phyloP scores from a whole-genome alignment of 1,140 invertebrate genomes.

The Neodiprion virginianus region DNA sequence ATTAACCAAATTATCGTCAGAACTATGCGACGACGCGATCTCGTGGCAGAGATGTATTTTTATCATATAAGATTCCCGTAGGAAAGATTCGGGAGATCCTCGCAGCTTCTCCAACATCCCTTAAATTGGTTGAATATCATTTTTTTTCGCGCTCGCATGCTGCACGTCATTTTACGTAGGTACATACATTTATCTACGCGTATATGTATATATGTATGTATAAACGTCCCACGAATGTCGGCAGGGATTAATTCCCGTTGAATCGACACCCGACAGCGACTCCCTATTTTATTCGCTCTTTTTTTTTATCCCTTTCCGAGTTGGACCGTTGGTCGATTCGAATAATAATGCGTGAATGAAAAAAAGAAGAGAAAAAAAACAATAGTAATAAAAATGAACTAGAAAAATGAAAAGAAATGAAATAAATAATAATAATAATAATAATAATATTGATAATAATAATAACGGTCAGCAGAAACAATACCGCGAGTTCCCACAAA shows the following conservation, averaged over 20 bases:
- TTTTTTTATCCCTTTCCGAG: no score
- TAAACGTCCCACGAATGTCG: conserved; percentile 1
- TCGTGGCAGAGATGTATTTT: no score
- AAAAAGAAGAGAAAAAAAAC: conserved; percentile 37
- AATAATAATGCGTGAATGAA: conserved; percentile 9
- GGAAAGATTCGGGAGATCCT: no score
- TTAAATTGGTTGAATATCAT: no score
- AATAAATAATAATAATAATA: conserved; percentile 39
- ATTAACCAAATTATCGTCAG: neutral
- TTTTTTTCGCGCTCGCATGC: no score
- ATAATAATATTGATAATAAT: conserved; percentile 27
- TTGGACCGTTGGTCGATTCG: no score
- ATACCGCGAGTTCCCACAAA: conserved; percentile 41
- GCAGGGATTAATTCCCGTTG: neutral
- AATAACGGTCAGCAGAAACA: conserved; percentile 35
- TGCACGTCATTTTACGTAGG: no score
- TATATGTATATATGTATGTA: no score
- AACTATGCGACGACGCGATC: no score
- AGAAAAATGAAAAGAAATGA: conserved; percentile 32
- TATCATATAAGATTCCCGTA: no score
- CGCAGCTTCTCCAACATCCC: no score
- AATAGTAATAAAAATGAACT: conserved; percentile 27
- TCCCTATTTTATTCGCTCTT: neutral
- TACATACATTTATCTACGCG: no score
- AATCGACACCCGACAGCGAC: neutral